Conservation (phyloP, 1,140 invertebrate genomes). For the Drosophila sechellia region DNA sequence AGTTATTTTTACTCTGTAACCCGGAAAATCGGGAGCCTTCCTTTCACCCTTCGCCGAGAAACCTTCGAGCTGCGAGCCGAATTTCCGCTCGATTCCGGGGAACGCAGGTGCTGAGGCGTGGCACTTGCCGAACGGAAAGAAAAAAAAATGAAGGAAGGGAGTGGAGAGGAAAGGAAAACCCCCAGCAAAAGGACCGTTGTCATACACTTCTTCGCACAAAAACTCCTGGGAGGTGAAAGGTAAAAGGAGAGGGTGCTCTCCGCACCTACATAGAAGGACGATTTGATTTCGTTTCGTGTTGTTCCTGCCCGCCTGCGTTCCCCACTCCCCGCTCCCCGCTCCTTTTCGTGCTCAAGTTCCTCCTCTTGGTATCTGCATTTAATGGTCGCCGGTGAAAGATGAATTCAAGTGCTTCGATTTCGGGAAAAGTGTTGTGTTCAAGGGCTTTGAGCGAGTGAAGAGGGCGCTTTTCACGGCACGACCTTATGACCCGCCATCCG, state of each 20-base stretch:
- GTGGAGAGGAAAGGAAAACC: background rate
- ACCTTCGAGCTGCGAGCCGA: slow-evolving; percentile 26
- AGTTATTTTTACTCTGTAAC: slow-evolving; percentile 60
- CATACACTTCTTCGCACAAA: slow-evolving; percentile 18
- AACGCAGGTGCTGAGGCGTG: slow-evolving; percentile 55
- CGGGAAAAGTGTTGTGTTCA: slow-evolving; percentile 21
- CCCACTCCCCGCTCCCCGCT: background rate
- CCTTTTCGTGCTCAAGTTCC: slow-evolving; percentile 9
- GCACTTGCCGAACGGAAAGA: slow-evolving; percentile 17
- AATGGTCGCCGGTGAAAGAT: slow-evolving; percentile 34
- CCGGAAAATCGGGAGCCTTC: background rate
- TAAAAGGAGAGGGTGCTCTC: background rate
- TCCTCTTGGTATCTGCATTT: slow-evolving; percentile 30
- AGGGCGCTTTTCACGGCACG: background rate
- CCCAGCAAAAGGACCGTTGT: slow-evolving; percentile 14
- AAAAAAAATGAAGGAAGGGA: background rate
- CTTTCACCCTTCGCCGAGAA: background rate
- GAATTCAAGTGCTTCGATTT: slow-evolving; percentile 47
- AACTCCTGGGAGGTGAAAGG: background rate
- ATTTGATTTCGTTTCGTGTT: slow-evolving; percentile 43
- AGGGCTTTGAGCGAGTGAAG: slow-evolving; percentile 9
- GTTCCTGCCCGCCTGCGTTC: background rate
- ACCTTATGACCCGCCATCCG: background rate
- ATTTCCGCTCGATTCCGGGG: slow-evolving; percentile 30
- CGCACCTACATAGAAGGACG: background rate